Evolutionary conservation across 2,888 invertebrate genomes (phyloP).

Genomic region (Tetranychus piercei): DNA sequence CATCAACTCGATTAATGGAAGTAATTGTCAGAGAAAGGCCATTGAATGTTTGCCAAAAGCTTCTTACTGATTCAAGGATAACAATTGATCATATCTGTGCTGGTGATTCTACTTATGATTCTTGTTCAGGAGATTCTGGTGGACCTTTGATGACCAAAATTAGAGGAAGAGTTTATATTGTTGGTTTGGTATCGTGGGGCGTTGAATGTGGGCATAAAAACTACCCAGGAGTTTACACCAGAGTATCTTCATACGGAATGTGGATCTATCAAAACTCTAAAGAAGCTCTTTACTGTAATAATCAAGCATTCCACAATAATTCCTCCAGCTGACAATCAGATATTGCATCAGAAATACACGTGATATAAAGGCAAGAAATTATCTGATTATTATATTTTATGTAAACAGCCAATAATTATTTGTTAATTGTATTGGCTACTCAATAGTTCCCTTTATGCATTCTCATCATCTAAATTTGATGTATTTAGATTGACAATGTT

Average conservation of each 20-base stretch:
- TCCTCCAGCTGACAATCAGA: no score
- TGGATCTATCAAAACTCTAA: slow-evolving; percentile 13
- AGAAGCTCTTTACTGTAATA: slow-evolving; percentile 15
- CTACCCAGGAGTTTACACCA: slow-evolving; percentile 18
- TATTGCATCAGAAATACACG: no score
- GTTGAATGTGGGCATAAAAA: slow-evolving; percentile 12
- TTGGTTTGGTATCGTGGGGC: slow-evolving; percentile 12
- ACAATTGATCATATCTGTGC: slow-evolving; percentile 15
- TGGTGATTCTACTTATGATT: slow-evolving; percentile 26
- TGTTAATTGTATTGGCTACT: no score
- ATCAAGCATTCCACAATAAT: background rate
- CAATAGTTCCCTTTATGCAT: no score
- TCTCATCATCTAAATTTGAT: background rate
- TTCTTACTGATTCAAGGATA: background rate
- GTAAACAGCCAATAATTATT: no score
- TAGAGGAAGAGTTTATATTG: slow-evolving; percentile 9
- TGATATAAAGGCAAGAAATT: no score
- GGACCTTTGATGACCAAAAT: slow-evolving; percentile 19
- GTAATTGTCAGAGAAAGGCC: slow-evolving; percentile 5
- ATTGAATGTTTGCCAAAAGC: slow-evolving; percentile 6
- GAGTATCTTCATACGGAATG: slow-evolving; percentile 9
- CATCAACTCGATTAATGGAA: slow-evolving; percentile 1
- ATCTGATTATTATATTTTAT: no score
- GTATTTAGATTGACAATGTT: background rate
- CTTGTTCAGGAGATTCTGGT: slow-evolving; percentile 24